phyloP scores from a whole-genome alignment of 2,797 vertebrate genomes.

The Pseudochirops corinnae region DNA sequence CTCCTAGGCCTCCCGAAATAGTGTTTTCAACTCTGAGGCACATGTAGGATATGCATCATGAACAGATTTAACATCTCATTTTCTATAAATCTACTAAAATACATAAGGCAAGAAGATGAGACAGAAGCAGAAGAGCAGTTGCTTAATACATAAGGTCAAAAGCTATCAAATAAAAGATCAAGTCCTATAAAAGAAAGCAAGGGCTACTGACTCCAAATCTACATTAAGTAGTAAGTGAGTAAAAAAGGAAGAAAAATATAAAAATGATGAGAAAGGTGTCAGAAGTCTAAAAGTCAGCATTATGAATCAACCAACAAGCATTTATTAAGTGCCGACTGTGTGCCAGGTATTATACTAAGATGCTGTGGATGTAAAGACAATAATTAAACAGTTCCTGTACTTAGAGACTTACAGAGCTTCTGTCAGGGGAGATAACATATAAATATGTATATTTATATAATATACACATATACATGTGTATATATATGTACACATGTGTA shows the following conservation, averaged over 20 bases:
- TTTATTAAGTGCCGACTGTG: not conserved
- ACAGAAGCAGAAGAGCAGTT: not conserved
- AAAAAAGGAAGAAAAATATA: not conserved
- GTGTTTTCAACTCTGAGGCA: not conserved
- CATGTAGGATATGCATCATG: not conserved
- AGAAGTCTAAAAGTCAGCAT: not conserved
- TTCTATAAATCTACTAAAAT: not conserved
- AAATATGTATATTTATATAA: too few relatives aligned
- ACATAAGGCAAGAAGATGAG: not conserved
- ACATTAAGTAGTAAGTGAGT: slow-evolving; percentile 31
- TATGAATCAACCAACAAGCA: not conserved
- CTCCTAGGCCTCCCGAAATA: not conserved
- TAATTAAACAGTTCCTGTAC: not conserved
- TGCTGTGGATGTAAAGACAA: not conserved
- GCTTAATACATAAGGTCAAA: not conserved
- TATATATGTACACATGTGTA: too few relatives aligned
- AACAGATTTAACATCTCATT: not conserved
- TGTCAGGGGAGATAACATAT: not conserved
- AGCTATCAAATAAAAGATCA: slow-evolving; percentile 18
- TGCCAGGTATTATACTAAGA: not conserved
- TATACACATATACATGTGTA: too few relatives aligned
- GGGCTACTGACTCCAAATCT: not conserved
- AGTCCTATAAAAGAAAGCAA: slow-evolving; percentile 13
- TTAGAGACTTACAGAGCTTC: not conserved
- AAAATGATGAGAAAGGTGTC: not conserved